A percentile compares a stretch with the other conserved stretches of the same genome.
These are phyloP conservation scores for Oryzias melastigma DNA, from an alignment of 2,113 vertebrate species.

Conservation along the genomic window DNA sequence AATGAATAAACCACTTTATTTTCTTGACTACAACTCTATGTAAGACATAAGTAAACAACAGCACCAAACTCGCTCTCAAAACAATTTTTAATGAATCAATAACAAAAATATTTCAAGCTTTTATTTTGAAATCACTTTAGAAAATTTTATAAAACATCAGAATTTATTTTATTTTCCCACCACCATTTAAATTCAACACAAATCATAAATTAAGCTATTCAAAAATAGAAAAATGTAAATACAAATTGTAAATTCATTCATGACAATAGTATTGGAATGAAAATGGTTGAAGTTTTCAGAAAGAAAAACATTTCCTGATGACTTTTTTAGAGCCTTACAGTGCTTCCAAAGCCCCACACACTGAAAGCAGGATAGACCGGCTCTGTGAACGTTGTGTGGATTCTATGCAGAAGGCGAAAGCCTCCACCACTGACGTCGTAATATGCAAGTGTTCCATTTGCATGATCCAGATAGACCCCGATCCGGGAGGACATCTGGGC, in stretches of 20 bases:
- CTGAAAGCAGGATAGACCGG: slow-evolving; percentile 81
- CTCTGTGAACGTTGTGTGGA: slow-evolving; percentile 78
- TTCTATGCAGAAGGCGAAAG: slow-evolving; percentile 76
- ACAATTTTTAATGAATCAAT: no score
- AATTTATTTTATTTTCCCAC: no score
- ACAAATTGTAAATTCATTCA: neutral
- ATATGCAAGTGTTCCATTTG: slow-evolving; percentile 75
- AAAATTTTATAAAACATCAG: no score
- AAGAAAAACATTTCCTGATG: neutral
- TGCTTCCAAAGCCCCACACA: slow-evolving; percentile 79
- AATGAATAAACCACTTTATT: no score
- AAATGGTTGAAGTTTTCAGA: slow-evolving; percentile 1
- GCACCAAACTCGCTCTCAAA: no score
- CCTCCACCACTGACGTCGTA: slow-evolving; percentile 71
- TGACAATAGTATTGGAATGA: no score
- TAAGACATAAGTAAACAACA: no score
- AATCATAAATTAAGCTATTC: neutral
- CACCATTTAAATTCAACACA: no score
- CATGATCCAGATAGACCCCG: slow-evolving; percentile 78
- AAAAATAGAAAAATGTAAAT: neutral
- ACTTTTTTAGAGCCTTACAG: slow-evolving; percentile 55
- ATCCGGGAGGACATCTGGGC: slow-evolving; percentile 64
- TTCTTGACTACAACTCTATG: no score
- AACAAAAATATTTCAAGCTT: no score
- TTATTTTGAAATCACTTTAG: no score